Percentiles rank a stretch among this genome's conserved stretches.
Evolutionary conservation across 2,113 vertebrate species (phyloP).

Genomic region (Brachypodius melanocephalos): DNA sequence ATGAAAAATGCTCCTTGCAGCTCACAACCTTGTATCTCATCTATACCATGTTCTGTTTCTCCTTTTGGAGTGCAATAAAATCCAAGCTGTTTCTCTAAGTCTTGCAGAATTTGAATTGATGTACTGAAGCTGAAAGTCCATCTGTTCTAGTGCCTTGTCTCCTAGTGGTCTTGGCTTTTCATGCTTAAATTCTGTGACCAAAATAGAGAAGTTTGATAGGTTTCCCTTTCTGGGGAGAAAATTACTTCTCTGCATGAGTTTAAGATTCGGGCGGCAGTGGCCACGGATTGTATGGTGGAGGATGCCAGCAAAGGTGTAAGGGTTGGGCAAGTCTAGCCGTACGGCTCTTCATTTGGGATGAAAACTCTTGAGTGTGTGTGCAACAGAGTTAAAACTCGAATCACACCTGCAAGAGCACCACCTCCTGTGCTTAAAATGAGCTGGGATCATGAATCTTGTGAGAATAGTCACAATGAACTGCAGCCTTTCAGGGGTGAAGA

Average conservation of each 20-base stretch:
- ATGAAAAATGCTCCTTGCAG: neutral
- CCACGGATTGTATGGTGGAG: neutral
- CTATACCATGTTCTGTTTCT: neutral
- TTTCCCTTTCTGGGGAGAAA: neutral
- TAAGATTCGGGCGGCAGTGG: neutral
- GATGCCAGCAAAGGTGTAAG: neutral
- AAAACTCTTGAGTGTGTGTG: neutral
- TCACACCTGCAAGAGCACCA: neutral
- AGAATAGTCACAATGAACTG: neutral
- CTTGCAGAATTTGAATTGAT: neutral
- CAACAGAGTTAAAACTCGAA: neutral
- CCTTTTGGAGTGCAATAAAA: neutral
- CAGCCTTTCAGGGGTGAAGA: neutral
- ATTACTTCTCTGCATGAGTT: neutral
- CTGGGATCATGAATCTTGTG: neutral
- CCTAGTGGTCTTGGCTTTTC: neutral
- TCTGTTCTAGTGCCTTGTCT: slow-evolving; percentile 18
- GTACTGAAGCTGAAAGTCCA: neutral
- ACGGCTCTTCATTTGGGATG: neutral
- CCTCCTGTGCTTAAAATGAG: neutral
- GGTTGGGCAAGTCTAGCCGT: accelerated
- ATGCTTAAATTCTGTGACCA: neutral
- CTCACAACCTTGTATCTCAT: neutral
- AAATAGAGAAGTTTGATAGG: neutral
- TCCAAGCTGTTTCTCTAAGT: neutral